Conservation (phyloP, 2,888 invertebrate species). For the Sacculina carcini region DNA sequence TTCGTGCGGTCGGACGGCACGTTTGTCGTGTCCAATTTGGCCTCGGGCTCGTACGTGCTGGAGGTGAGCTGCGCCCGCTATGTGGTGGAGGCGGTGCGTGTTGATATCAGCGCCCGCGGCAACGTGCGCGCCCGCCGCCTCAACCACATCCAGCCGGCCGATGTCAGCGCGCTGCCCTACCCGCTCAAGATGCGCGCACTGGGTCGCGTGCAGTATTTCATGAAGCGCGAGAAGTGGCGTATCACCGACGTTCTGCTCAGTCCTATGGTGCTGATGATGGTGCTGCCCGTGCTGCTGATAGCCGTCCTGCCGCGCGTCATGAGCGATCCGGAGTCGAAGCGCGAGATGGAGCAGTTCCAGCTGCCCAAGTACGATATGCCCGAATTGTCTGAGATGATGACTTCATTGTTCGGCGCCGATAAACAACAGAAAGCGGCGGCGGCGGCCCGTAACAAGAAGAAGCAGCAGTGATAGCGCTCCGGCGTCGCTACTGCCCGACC, state of each 20-base stretch:
- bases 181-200: slow-evolving; percentile 67
- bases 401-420: slow-evolving; percentile 46
- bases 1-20: too few species aligned
- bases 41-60: slow-evolving; percentile 74
- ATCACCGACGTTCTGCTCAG: slow-evolving; percentile 59
- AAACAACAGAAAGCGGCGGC: too few species aligned
- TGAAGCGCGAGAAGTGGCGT: slow-evolving; percentile 83
- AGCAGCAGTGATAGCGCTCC: neutral
- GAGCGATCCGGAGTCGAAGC: slow-evolving; percentile 30
- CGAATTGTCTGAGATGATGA: slow-evolving; percentile 84
- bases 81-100: slow-evolving; percentile 73
- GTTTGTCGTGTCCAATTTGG: slow-evolving; percentile 62
- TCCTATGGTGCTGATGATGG: slow-evolving; percentile 67
- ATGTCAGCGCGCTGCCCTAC: slow-evolving; percentile 53
- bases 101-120: slow-evolving; percentile 92
- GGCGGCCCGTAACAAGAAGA: neutral
- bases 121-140: slow-evolving; percentile 84
- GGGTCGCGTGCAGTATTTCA: slow-evolving; percentile 61
- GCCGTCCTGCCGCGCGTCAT: slow-evolving; percentile 86
- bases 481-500: neutral
- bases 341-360: slow-evolving; percentile 65
- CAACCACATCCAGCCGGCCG: slow-evolving; percentile 71
- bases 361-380: slow-evolving; percentile 56
- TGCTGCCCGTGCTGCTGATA: slow-evolving; percentile 62
- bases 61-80: slow-evolving; percentile 75